Base-by-base conservation (phyloP, 2,113 vertebrate genomes). In the Thymallus thymallus region DNA sequence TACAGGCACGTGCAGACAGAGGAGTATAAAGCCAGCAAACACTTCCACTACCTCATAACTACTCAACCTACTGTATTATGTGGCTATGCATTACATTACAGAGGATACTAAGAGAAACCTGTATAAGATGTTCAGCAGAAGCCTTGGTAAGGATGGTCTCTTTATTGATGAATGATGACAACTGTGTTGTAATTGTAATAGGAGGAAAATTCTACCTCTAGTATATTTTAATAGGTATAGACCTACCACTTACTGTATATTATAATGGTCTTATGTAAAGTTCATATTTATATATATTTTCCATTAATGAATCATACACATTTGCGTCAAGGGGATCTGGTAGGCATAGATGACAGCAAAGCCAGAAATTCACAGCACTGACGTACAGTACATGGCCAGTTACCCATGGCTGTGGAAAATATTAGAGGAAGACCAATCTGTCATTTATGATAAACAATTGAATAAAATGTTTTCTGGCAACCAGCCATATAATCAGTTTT, bases 1-100 rank as follows among this genome's bases (percentile, higher is more conserved):
- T 51, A 51, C n/a, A 10, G 0, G 13, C 23, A 46, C 82, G 77
- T 62, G 77, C n/a, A 1, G 12, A 0, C n/a, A 1, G 12, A 0
- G 35, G 22, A 0, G 0, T 66, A 62, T 82, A 82, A 78, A 81
- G 4, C 1, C 73, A 14, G 68, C 5, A 1, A 18, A 64, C 22
- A 24, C 30, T 5, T 6, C 4, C 1, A 3, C 23, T 32, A 69
- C 18, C 26, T 10, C 61, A 71, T 20, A 65, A 67, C n/a, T 16
- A 55, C n/a, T 23, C 48, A 67, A 55, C n/a, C 14, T 68, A 60
- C 56, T 60, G 56, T n/a, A 60, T n/a, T 55, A 23, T 60, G 56
- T 20, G 20, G 51, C n/a, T 60, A 60, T 60, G 48, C 48, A 51
- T 60, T 22, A 60, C 56, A 60, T 6, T n/a, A 60, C 6, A 9